Evolutionary conservation across 2,888 invertebrate species (phyloP).

Genomic region (Eilema griseolum): DNA sequence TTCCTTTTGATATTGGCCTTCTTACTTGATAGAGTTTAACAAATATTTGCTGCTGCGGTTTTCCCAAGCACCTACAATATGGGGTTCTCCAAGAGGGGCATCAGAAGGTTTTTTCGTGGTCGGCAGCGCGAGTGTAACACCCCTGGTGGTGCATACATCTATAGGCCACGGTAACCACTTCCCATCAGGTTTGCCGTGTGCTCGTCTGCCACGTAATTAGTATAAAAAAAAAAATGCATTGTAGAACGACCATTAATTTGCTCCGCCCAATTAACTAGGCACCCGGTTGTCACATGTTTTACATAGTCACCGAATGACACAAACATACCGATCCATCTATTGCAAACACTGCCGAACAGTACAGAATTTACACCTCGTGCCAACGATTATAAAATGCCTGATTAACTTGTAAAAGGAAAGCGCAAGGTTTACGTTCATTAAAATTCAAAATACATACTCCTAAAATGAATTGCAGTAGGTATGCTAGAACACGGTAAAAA

Average conservation of each 20-base stretch:
- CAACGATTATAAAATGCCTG: slow-evolving; percentile 15
- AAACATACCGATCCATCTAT: neutral
- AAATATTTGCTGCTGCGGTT: no score
- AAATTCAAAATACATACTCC: slow-evolving; percentile 35
- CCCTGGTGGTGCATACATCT: no score
- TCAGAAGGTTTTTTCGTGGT: no score
- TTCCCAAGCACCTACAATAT: no score
- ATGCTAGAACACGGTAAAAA: slow-evolving; percentile 30
- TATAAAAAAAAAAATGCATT: neutral
- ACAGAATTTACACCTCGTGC: slow-evolving; percentile 3
- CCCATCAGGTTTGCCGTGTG: no score
- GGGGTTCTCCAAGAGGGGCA: no score
- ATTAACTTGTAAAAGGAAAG: slow-evolving; percentile 26
- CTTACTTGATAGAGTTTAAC: no score
- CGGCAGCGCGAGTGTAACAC: no score
- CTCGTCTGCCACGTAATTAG: no score
- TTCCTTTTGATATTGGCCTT: no score
- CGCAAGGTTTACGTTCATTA: slow-evolving; percentile 8
- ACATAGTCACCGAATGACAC: neutral
- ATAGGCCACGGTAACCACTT: no score
- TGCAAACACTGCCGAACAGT: neutral
- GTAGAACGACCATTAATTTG: neutral
- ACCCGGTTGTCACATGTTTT: neutral
- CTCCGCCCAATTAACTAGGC: neutral
- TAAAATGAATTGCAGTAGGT: slow-evolving; percentile 21